Evolutionary conservation across 2,113 vertebrate species (phyloP), one percentile per base, ranked within the genome.

Genomic region (Alouatta palliata): DNA sequence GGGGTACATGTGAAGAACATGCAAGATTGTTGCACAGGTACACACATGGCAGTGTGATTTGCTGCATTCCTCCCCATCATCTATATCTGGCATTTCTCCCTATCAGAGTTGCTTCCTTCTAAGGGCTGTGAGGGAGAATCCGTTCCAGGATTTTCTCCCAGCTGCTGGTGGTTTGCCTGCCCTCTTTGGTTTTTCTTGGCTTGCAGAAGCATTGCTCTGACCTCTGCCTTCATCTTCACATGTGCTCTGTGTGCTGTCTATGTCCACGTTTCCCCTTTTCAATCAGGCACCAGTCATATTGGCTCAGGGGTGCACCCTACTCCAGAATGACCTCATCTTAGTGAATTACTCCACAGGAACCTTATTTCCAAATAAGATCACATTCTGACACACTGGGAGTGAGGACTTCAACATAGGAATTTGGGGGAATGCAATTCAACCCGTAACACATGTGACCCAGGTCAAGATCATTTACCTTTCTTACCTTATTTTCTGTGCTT

Each of bases 221-320:
- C 37, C 13, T 54, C 37, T 40, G 47, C 32, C 4, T 43, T 25
- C 2, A 0, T 4, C 32, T 32, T 32, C 14, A 8, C 0, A 1
- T n/a, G 43, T 14, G 1, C 8, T 4, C 17, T n/a, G 43, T 19
- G 8, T 21, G 21, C 8, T 0, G 25, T 43, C 40, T 32, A 16
- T 32, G 43, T 30, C n/a, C 64, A 71, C 17, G 45, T 52, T 20
- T 20, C 83, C 7, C 35, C 68, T 70, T 56, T 76, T 21, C 7
- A 35, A 70, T 49, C 10, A 70, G 52, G 71, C 61, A 19, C 12
- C 45, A 43, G 25, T 88, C 10, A 2, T 25, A 17, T 19, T 6
- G 35, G 21, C 30, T 3, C 30, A 3, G 58, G 47, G 66, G 43
- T 71, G 23, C 83, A 37, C 35, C 13, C 19, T 17, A 8, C 13